Percentiles rank a stretch among this genome's conserved stretches.
phyloP scores from a whole-genome alignment of 2,797 vertebrate species.

The Sebastes goodei region DNA sequence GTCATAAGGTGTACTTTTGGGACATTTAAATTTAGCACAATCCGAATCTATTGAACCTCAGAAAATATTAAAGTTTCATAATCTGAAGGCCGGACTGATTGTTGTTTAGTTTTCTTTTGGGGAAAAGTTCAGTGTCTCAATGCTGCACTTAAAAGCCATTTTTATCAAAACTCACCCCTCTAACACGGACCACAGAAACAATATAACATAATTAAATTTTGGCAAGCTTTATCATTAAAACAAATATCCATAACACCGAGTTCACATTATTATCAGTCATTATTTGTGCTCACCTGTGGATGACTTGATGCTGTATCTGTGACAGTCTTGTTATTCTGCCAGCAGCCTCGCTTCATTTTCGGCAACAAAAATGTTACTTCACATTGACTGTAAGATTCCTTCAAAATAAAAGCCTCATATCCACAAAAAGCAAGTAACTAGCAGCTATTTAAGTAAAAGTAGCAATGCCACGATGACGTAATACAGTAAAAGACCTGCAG shows the following conservation, averaged over 20 bases:
- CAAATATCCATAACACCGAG: too few species aligned
- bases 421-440: background rate
- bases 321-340: background rate
- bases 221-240: too few species aligned
- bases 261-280: background rate
- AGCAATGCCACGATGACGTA: background rate
- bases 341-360: background rate
- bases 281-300: background rate
- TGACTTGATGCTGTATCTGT: background rate
- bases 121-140: background rate
- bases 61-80: background rate
- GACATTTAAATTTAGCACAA: background rate
- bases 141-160: background rate
- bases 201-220: background rate
- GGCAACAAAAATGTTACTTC: background rate
- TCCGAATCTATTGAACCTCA: background rate
- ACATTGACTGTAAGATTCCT: background rate
- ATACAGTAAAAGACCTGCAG: background rate
- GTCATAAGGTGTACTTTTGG: background rate
- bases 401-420: slow-evolving; percentile 24
- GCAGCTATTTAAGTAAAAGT: background rate
- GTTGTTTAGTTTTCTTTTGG: background rate
- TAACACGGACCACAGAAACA: background rate
- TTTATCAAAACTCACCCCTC: background rate
- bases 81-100: background rate